Evolutionary conservation across 2,113 vertebrate species (phyloP).

Genomic region (Aegithalos caudatus): DNA sequence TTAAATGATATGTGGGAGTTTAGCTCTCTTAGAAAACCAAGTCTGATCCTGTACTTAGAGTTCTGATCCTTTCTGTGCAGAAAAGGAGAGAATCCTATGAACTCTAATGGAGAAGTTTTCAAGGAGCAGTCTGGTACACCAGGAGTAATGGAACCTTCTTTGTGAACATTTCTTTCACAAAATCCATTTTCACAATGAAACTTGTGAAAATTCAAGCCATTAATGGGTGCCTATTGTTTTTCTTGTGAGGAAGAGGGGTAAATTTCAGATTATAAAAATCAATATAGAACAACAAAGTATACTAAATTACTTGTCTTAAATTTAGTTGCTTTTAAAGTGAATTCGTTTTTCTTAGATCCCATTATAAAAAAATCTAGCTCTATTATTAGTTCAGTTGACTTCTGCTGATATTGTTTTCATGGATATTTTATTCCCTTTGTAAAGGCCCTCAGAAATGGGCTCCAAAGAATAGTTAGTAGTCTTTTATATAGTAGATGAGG

Average conservation of each 20-base stretch:
- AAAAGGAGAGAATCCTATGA: not conserved
- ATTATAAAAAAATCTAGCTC: not conserved
- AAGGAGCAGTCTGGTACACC: not conserved
- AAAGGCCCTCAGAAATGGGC: not conserved
- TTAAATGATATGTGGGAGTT: not conserved
- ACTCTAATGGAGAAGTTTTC: not conserved
- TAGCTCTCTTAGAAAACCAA: not conserved
- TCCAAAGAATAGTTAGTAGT: not conserved
- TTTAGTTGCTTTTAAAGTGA: not conserved
- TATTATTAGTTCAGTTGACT: not conserved
- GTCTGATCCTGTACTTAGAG: not conserved
- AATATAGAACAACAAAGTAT: not conserved
- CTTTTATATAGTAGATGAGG: not conserved
- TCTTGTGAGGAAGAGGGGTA: not conserved
- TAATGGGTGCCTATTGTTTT: accelerated
- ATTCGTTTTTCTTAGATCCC: not conserved
- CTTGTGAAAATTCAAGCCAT: not conserved
- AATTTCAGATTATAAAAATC: not conserved
- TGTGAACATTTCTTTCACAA: not conserved
- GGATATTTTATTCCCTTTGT: not conserved
- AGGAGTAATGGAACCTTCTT: not conserved
- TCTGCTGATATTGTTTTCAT: not conserved
- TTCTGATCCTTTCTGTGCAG: not conserved
- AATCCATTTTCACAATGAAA: not conserved
- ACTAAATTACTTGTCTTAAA: not conserved